Base-by-base conservation (phyloP, 1,140 invertebrate species). In the Oscheius sp. region DNA sequence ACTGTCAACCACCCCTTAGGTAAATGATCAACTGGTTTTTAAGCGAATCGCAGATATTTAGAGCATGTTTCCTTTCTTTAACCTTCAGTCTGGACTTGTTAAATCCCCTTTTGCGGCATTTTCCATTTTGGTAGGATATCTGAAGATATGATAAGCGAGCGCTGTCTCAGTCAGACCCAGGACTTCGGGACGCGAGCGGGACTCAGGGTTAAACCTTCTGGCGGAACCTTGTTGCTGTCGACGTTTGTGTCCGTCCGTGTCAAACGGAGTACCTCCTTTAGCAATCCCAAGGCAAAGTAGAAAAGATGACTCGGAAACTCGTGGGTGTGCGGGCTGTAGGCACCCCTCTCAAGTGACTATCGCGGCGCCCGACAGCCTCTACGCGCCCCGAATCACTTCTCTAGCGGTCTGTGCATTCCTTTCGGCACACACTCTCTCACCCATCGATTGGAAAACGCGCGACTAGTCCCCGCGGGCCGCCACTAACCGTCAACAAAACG, bases 301-400 rank as follows among this genome's bases (percentile, higher is more conserved):
- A 23, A 55, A 55, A 55, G 49, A 55, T 55, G 49, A 55, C 28
- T 55, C 49, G 49, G 28, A 42, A 55, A 55, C 49, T 55, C 49
- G 49, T n/a, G n/a, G 23, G 49, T 55, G 49, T 23, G 49, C 49
- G 7, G 7, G 49, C 49, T 55, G 38, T 42, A 26, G 49, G 49
- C 49, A 55, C 49, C 49, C 49, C 49, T 55, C 49, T 55, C 49
- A 55, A 55, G 49, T 55, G 49, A 55, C 49, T 55, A 55, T 55
- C 49, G 49, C 49, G 7, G 28, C 49, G 49, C 49, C 49, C 49
- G 49, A 55, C 49, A 55, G 49, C 49, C 49, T 7, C 49, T 23
- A 23, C 49, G 49, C 23, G 38, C 7, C n/a, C n/a, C n/a, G n/a
- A n/a, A n/a, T n/a, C 38, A 42, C 49, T 55, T 55, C 49, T 55